Percentiles rank a stretch among this genome's conserved stretches.
Evolutionary conservation across 1,140 invertebrate genomes (phyloP).

Genomic region (Fopius arisanus): DNA sequence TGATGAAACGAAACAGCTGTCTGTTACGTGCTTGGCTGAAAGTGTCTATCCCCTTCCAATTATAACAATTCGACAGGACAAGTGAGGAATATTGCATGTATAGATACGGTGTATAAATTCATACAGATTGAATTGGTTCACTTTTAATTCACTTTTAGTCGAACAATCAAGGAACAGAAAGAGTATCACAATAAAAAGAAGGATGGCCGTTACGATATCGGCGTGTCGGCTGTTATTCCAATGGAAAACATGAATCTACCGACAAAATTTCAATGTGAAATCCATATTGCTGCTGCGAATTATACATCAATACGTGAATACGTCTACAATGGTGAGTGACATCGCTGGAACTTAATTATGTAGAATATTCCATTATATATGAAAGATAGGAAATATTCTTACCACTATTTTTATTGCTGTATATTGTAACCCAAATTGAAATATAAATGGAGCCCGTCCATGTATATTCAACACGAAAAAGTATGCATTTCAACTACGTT

Average conservation of each 20-base stretch:
- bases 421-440: neutral
- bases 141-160: constrained; percentile 36
- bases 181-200: constrained; percentile 41
- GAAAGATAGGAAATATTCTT: neutral
- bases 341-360: neutral
- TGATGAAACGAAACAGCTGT: constrained; percentile 44
- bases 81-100: constrained; percentile 37
- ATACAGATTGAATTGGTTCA: neutral
- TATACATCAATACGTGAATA: constrained; percentile 71
- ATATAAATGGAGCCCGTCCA: neutral
- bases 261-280: constrained; percentile 70
- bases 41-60: constrained; percentile 50
- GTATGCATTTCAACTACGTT: neutral
- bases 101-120: constrained; percentile 1
- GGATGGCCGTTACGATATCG: constrained; percentile 54
- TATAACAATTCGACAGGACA: constrained; percentile 49
- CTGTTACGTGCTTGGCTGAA: constrained; percentile 49
- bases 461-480: neutral
- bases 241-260: constrained; percentile 68
- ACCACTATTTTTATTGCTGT: neutral
- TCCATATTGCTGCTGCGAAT: constrained; percentile 71
- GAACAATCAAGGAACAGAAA: constrained; percentile 38
- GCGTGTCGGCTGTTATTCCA: constrained; percentile 56
- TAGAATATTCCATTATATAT: neutral
- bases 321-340: constrained; percentile 63